phyloP scores from a whole-genome alignment of 2,888 invertebrate species.

The Leptinotarsa haldemani region DNA sequence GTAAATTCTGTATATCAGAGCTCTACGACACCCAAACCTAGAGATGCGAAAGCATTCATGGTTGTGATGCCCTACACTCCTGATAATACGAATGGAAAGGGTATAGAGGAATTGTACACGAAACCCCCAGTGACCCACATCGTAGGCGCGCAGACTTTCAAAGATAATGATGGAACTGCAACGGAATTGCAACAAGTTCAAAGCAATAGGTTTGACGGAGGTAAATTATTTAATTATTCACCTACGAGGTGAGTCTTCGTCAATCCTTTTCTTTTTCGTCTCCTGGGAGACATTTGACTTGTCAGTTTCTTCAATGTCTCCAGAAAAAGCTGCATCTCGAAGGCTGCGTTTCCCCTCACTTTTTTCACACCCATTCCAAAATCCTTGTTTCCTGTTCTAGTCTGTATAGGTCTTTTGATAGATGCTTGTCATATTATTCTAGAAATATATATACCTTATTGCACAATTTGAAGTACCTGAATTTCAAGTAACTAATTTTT shows the following conservation, averaged over 20 bases:
- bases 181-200: background rate
- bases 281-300: no score
- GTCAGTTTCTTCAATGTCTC: no score
- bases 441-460: no score
- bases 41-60: conserved; percentile 70
- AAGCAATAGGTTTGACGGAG: conserved; percentile 11
- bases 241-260: no score
- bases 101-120: conserved; percentile 74
- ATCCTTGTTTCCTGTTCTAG: no score
- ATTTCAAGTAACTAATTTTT: no score
- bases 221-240: background rate
- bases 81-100: conserved; percentile 66
- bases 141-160: conserved; percentile 60
- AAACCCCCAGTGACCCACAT: conserved; percentile 74
- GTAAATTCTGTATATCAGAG: background rate
- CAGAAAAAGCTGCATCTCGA: no score
- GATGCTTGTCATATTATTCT: no score
- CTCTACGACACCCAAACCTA: conserved; percentile 33
- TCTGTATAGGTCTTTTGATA: no score
- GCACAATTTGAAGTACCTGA: no score
- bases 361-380: conserved; percentile 5
- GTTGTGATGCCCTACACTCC: conserved; percentile 77
- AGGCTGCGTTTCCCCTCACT: conserved; percentile 13
- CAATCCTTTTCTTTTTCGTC: background rate
- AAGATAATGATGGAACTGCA: conserved; percentile 15